Evolutionary conservation across 2,797 vertebrate genomes (phyloP), one percentile per base, ranked within the genome.

Genomic region (Ara ararauna): DNA sequence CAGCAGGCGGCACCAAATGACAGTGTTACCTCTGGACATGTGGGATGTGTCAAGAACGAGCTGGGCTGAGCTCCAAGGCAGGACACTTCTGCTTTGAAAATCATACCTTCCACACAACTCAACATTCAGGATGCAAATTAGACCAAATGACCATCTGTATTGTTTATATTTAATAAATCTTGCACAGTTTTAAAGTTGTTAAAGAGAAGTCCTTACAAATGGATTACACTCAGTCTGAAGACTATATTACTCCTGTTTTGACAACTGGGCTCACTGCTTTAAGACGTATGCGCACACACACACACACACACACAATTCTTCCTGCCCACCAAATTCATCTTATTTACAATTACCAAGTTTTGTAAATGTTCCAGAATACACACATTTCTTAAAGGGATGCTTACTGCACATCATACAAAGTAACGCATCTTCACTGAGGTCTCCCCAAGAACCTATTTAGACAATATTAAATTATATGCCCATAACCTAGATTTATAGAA

Each of bases 1-100:
- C 91, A 21, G 70, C 86, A 97, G 96, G 87, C 42, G 92, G 97
- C 97, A 96, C 89, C 61, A 90, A 47, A 21, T 12, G 17, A 47
- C 90, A 58, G 54, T 1, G 36, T 1, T 14, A 48, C 45, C n/a
- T 54, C 51, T 24, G 19, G 68, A 7, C 50, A 80, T 0, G 4
- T 32, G 11, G 5, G 11, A 8, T 19, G 51, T 1, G 6, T 42
- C 29, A 13, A 48, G 26, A 21, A 36, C 4, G 3, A 50, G 64
- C 38, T 68, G 9, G 23, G 56, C 38, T 72, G 34, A n/a, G 58
- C 5, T 56, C 53, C 8, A 38, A 78, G 42, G 29, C 19, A 32
- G 17, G 54, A 38, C n/a, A 40, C 11, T 29, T 64, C 1, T 2
- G 10, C 20, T 90, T 90, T 45, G 40, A 40, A 67, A 80, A 64